Evolutionary conservation across 2,113 vertebrate genomes (phyloP), one percentile per base, ranked within the genome.

Genomic region (Bos indicus): DNA sequence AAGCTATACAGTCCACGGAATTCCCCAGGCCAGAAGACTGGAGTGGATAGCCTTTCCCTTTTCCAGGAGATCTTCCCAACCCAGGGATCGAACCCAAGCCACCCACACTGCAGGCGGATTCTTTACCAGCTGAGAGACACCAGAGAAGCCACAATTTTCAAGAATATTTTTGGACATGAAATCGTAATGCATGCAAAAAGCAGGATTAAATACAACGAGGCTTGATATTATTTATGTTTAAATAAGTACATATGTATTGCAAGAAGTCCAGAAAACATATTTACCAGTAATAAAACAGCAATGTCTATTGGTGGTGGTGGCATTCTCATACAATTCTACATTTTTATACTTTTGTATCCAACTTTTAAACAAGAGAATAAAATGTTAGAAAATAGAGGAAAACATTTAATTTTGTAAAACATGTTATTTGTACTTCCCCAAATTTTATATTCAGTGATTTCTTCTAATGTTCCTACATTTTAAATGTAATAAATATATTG

Each of bases 351-450:
- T 91, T 71, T n/a, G 0, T 64, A 52, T 60, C 4, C 80, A 71
- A 64, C 10, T 30, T 52, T 93, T n/a, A 74, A 80, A 67, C 2
- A 25, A 80, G 25, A 21, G 10, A 87, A 88, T 48, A 12, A 51
- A 51, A 92, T 82, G 17, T 77, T 88, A 54, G 3, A 82, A 87
- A 94, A 86, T 6, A 74, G 6, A 52, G 0, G 19, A 15, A 83
- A 80, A 88, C 16, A 46, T 92, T 80, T 94, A 92, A 84, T 95
- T 83, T 33, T 60, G 3, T 60, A 64, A 60, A 64, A 46, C 83
- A 26, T 4, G 2, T 51, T 19, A 57, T 77, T 88, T 36, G 5
- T 77, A 8, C 4, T 86, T 51, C 14, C 7, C 28, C 5, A 90
- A 56, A 54, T 84, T 48, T 94, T 80, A 62, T 62, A 51, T 54